Base-by-base conservation (phyloP, 1,140 invertebrate species). In the Akabosia matsudoensis region DNA sequence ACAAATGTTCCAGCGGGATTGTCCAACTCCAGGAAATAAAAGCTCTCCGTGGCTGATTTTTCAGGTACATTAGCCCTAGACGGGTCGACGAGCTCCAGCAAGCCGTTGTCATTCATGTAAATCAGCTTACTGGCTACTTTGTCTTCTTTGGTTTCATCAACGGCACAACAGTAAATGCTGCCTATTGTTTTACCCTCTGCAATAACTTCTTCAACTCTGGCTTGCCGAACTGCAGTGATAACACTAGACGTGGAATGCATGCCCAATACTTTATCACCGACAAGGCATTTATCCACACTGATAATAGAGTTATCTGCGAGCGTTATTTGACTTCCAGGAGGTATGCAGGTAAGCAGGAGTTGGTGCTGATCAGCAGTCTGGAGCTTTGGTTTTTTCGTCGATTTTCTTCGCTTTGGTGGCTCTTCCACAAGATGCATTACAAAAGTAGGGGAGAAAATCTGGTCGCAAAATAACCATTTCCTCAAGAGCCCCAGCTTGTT, bases 11-110 rank as follows among this genome's bases (percentile, higher is more conserved):
- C 61, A 10, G 13, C n/a, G 4, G 7, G 7, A 22, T 24, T 30
- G 31, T 67, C 61, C 61, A 67, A 31, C 61, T 67, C 61, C 61
- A 67, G 4, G 31, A 30, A 67, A 10, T 30, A 67, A 2, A 67
- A 28, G 14, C 10, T 22, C 3, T 67, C 30, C 4, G 7, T 67
- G 61, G 24, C 28, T 4, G 22, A 7, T 31, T 67, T 67, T 30
- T 67, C 61, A 4, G 61, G 24, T 13, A 67, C 24, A 22, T 67
- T 67, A 30, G 61, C 61, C n/a, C 31, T 31, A 2, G 61, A 28
- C 24, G 61, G 26, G 7, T 67, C 61, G 1, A 67, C 28, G 3
- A 67, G 13, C n/a, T 13, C 22, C 13, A 67, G 31, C 24, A 13
- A 3, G 7, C n/a, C 61, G n/a, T 67, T 31, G 7, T 28, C 13